Conservation (phyloP, 2,888 invertebrate species). For the Megaustenia siamemsis region DNA sequence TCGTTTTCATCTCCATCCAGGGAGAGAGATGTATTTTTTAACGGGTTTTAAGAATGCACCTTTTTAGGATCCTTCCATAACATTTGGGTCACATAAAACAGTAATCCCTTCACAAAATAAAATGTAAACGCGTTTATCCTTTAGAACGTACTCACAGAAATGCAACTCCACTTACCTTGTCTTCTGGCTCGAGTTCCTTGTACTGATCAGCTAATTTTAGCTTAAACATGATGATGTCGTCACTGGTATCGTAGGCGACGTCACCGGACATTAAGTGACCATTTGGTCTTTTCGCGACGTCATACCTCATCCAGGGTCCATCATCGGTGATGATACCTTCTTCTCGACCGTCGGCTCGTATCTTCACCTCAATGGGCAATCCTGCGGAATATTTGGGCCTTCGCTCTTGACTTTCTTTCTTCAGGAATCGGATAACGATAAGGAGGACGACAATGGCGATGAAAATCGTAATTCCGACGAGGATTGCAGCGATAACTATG, state of each 20-base stretch:
- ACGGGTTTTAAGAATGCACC: too few relatives aligned
- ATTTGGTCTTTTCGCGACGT: conserved; percentile 53
- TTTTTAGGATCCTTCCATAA: too few relatives aligned
- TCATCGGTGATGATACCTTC: conserved; percentile 43
- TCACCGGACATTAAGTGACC: conserved; percentile 51
- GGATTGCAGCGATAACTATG: conserved; percentile 66
- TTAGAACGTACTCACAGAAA: too few relatives aligned
- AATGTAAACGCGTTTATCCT: too few relatives aligned
- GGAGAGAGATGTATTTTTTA: too few relatives aligned
- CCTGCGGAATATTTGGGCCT: conserved; percentile 55
- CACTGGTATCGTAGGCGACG: conserved; percentile 37
- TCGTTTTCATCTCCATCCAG: too few relatives aligned
- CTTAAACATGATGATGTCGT: conserved; percentile 59
- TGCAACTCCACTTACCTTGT: conserved; percentile 53
- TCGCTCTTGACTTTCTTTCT: conserved; percentile 64
- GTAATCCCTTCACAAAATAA: too few relatives aligned
- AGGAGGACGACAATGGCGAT: conserved; percentile 69
- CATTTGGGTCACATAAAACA: too few relatives aligned
- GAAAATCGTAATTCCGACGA: conserved; percentile 68
- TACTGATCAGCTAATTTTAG: conserved; percentile 59
- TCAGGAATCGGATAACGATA: conserved; percentile 67
- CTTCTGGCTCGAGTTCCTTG: conserved; percentile 57
- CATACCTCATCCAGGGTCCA: conserved; percentile 53
- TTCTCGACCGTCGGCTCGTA: conserved; percentile 9
- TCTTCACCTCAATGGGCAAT: conserved; percentile 55